Conservation (phyloP, 2,113 vertebrate genomes). For the Leptodactylus fuscus region DNA sequence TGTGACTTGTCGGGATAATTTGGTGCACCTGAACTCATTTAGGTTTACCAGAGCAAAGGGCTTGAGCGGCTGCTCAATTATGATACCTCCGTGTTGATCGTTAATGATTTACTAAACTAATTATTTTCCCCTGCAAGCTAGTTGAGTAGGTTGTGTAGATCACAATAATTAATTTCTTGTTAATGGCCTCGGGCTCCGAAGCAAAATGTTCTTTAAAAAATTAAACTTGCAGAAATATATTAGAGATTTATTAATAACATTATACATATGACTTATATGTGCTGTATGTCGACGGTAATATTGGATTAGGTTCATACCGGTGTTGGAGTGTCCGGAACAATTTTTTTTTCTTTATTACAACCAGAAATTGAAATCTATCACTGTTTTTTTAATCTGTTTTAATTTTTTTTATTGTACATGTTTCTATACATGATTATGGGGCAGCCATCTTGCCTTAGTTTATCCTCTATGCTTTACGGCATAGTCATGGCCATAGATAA, state of each 20-base stretch:
- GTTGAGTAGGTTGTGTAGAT: constrained; percentile 26
- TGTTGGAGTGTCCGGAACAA: too few species aligned
- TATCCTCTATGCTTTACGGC: too few species aligned
- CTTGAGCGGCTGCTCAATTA: constrained; percentile 43
- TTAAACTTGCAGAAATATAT: neutral
- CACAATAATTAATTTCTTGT: constrained; percentile 32
- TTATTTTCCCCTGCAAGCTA: constrained; percentile 35
- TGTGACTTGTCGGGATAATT: constrained; percentile 16
- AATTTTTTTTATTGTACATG: too few species aligned
- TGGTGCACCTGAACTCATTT: constrained; percentile 43
- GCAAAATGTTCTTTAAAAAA: constrained; percentile 1
- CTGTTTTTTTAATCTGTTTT: too few species aligned
- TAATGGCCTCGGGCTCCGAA: neutral
- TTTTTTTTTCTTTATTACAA: too few species aligned
- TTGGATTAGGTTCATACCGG: too few species aligned
- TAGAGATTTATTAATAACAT: neutral
- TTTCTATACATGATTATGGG: too few species aligned
- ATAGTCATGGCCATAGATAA: too few species aligned
- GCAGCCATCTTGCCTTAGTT: too few species aligned
- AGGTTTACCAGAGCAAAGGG: constrained; percentile 43
- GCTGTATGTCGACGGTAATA: too few species aligned
- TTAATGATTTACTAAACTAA: constrained; percentile 43
- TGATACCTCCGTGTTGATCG: constrained; percentile 28
- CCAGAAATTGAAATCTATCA: too few species aligned
- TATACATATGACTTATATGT: too few species aligned